Evolutionary conservation across 2,113 vertebrate species (phyloP), one percentile per base, ranked within the genome.

Genomic region (Notarius lentiginosus): DNA sequence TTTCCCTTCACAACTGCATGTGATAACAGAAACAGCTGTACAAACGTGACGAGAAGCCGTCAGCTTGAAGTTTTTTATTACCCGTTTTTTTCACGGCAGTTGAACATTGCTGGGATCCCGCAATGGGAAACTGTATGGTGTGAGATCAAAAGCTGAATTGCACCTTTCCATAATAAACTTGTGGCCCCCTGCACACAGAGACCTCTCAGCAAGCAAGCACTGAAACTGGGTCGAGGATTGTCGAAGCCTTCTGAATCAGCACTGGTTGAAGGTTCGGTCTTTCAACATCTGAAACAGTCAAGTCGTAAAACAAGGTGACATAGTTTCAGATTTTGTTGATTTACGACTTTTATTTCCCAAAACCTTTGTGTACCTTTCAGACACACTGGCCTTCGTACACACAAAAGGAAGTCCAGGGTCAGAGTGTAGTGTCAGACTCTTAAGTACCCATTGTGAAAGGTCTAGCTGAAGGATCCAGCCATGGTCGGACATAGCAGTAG

Each of bases 141-240:
- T 86, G 91, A 92, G 93, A 92, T 94, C 93, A 94, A 93, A 94
- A 89, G 91, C 88, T 87, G 83, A 86, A 84, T 89, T 90, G 89
- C 91, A 90, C 91, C 90, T 89, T 94, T 91, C 89, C 93, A 93
- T 92, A 93, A 94, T 92, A 94, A 94, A 93, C 92, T 84, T 76
- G 3, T 81, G 87, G 88, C 90, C 90, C 89, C 84, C 88, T 89
- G 89, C 51, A 90, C 56, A 75, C 2, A 20, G 60, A 34, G 53
- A 2, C 81, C 56, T 49, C 72, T 89, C n/a, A 61, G 53, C 4
- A 87, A 73, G 83, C 61, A 51, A 30, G 53, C 11, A 47, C 56
- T 83, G 55, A 51, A 51, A 84, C 66, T 34, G n/a, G n/a, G 73
- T 60, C 86, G 4, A 84, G 79, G 34, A 81, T 10, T 10, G 22